Base-by-base conservation (phyloP, 2,888 invertebrate genomes). In the Steinernema carpocapsae region DNA sequence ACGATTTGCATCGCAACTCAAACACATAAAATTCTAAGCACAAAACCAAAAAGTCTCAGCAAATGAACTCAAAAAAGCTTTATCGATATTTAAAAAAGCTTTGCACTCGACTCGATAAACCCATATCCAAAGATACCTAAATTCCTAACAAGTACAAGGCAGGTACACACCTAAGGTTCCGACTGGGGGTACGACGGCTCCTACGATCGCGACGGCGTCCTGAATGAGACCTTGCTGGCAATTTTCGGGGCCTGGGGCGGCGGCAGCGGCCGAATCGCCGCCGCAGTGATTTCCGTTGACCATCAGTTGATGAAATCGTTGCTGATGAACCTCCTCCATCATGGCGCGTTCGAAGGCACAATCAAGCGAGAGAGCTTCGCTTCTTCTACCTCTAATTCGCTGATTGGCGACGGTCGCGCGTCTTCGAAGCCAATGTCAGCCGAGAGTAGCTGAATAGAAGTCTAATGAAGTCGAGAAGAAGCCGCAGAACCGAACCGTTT, bases 241-340 rank as follows among this genome's bases (percentile, higher is more conserved):
- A 72, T 76, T 76, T 72, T 56, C 43, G 73, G 51, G 26, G 51
- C 71, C 71, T 43, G 59, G 59, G 45, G 59, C 48, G 46, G 64
- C 76, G 70, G 56, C 70, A 48, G 45, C 72, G 46, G 73, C 73
- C 32, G 37, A 48, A 29, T 32, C 48, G 48, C 71, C 45, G 45
- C 71, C 45, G 48, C 71, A 48, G 46, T 42, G 48, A 74, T 32
- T 71, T 64, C 64, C 64, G 64, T 64, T 64, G 64, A 64, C 64
- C 64, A 64, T 71, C 26, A 52, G 71, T 45, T 74, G 37, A 71
- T 32, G 52, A 48, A 72, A 71, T 46, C 70, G 74, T 56, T 71
- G 71, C 73, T 76, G 80, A 78, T 80, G 79, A 79, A 79, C 80
- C 75, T 78, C 80, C 80, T 64, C 64, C 64, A 64, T 64, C 64